phyloP scores from a whole-genome alignment of 1,140 invertebrate species.

The Ips typographus region DNA sequence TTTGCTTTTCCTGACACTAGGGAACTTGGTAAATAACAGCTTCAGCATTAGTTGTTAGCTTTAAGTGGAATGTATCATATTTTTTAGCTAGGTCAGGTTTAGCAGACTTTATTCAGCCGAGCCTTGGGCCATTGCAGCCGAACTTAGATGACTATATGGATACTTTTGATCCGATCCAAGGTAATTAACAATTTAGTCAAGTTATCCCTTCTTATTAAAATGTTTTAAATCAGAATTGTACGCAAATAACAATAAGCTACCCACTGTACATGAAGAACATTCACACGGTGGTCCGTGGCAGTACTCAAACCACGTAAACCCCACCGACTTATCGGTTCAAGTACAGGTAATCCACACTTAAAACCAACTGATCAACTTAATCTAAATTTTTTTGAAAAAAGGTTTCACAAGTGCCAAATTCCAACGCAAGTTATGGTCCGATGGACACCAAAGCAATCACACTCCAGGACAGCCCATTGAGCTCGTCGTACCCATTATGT shows the following conservation, averaged over 20 bases:
- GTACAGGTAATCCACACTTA: conserved; percentile 25
- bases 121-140: conserved; percentile 92
- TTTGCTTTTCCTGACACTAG: conserved; percentile 95
- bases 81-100: conserved; percentile 65
- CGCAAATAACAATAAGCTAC: conserved; percentile 52
- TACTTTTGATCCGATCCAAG: conserved; percentile 82
- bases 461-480: not conserved
- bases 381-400: not conserved
- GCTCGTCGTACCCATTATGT: too few relatives aligned
- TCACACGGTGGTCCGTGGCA: conserved; percentile 28
- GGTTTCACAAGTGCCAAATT: conserved; percentile 16
- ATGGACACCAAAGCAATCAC: not conserved
- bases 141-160: conserved; percentile 97
- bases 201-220: not conserved
- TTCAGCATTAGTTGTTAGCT: not conserved
- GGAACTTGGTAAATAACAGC: conserved; percentile 78
- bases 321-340: conserved; percentile 19
- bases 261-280: conserved; percentile 66
- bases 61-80: conserved; percentile 4
- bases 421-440: not conserved
- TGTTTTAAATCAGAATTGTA: not conserved
- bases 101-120: conserved; percentile 98
- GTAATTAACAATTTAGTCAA: conserved; percentile 52
- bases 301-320: conserved; percentile 23
- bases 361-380: too few relatives aligned